Evolutionary conservation across 2,113 vertebrate genomes (phyloP).

Genomic region (Heloderma charlesbogerti): DNA sequence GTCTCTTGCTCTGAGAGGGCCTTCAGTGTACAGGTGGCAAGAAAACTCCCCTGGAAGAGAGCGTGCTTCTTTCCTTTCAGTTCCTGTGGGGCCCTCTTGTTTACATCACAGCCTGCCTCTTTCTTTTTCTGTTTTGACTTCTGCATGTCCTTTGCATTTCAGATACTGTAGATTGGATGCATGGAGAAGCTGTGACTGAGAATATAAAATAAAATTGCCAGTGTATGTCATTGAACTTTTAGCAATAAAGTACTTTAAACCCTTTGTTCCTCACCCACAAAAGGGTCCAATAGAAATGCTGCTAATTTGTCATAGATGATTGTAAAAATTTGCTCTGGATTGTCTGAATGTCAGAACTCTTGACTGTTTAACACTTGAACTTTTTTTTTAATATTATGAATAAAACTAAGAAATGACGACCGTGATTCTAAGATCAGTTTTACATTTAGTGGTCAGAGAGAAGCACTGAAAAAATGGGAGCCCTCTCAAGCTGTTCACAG

Average conservation of each 20-base stretch:
- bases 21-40: conserved; percentile 32
- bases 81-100: conserved; percentile 77
- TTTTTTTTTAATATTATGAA: conserved; percentile 87
- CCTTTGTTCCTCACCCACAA: conserved; percentile 77
- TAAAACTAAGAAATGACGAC: conserved; percentile 80
- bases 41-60: conserved; percentile 58
- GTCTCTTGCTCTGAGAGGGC: conserved; percentile 38
- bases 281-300: conserved; percentile 91
- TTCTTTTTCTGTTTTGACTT: conserved; percentile 85
- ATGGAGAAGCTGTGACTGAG: conserved; percentile 97
- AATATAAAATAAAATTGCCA: conserved; percentile 89
- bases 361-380: conserved; percentile 88
- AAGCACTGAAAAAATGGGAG: background rate
- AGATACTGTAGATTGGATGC: conserved; percentile 96
- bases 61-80: conserved; percentile 68
- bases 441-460: background rate
- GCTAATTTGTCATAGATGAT: conserved; percentile 93
- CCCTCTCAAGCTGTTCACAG: background rate
- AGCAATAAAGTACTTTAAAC: conserved; percentile 91
- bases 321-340: conserved; percentile 86
- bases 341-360: conserved; percentile 82
- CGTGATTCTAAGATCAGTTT: conserved; percentile 72
- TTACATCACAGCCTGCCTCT: conserved; percentile 80
- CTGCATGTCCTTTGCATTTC: conserved; percentile 99
- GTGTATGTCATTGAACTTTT: conserved; percentile 95